Percentiles rank a stretch among this genome's conserved stretches.
phyloP scores from a whole-genome alignment of 2,113 vertebrate genomes.

The Ahaetulla prasina region DNA sequence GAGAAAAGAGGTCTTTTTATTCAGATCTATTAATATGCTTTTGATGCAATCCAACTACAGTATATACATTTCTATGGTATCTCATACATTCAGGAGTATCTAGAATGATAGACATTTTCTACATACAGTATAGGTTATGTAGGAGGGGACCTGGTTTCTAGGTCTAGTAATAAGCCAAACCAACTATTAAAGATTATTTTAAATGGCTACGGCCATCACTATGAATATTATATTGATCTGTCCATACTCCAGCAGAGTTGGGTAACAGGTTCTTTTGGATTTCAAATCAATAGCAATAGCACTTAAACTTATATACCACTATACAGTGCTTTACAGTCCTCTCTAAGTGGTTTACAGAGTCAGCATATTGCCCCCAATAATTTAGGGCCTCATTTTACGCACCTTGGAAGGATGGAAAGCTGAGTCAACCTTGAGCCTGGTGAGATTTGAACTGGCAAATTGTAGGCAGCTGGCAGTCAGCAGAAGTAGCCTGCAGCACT shows the following conservation, averaged over 20 bases:
- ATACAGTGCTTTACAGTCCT: too few relatives aligned
- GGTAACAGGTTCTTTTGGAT: background rate
- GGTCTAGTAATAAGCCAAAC: background rate
- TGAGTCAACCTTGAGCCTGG: too few relatives aligned
- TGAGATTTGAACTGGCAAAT: too few relatives aligned
- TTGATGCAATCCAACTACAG: background rate
- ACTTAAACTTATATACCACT: too few relatives aligned
- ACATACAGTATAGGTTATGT: background rate
- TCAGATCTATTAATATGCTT: background rate
- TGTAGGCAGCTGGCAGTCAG: too few relatives aligned
- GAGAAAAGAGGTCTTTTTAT: background rate
- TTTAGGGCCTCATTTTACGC: too few relatives aligned
- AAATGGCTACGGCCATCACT: background rate
- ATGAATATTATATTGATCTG: background rate
- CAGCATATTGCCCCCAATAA: too few relatives aligned
- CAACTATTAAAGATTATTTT: background rate
- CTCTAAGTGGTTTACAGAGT: too few relatives aligned
- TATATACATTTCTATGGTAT: background rate
- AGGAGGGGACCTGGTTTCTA: background rate
- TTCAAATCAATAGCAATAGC: background rate
- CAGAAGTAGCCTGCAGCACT: too few relatives aligned
- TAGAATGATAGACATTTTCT: background rate
- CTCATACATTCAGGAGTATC: background rate
- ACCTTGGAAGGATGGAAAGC: too few relatives aligned
- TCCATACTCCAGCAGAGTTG: background rate